Evolutionary conservation across 1,140 invertebrate species (phyloP), one percentile per base, ranked within the genome.

Genomic region (Ganaspis sp.): DNA sequence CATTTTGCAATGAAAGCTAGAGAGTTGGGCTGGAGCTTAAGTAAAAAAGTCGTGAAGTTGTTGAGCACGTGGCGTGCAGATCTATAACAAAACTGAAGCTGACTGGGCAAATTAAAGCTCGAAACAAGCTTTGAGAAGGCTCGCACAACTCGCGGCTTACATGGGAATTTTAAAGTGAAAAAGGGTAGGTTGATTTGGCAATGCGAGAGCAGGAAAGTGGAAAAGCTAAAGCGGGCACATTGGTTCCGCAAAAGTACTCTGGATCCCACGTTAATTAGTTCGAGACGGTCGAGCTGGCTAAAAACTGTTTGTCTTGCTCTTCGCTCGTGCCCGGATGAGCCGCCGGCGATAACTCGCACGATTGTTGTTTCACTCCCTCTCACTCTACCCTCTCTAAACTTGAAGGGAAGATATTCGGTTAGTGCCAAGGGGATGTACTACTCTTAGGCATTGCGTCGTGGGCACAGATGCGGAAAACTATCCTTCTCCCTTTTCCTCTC

Each of bases 211-310:
- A n/a, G 17, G 45, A 49, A n/a, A 49, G 45, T 11, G 21, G 8
- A 8, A 54, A 9, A 54, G 53, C 8, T 5, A 23, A 12, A 54
- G 19, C 19, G 19, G 11, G 53, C 23, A 29, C 54, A 64, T 64
- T 29, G 58, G 58, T 64, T 64, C 58, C 12, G 15, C 19, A 29
- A 29, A 26, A 40, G 29, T 37, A 58, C 37, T 70, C 38, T 69
- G 73, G 79, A 87, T 88, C 83, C 77, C 86, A 85, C 87, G 80
- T 88, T 88, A 89, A 88, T 88, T 89, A 88, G 85, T 87, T 85
- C 81, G 84, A 86, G 82, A 83, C 79, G 81, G 85, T 72, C 80
- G 86, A 83, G 80, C 73, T 71, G 81, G 80, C 17, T 84, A 80
- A 85, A 87, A 86, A 88, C 79, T 88, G 86, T 88, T 88, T 89